phyloP scores from a whole-genome alignment of 2,797 vertebrate species.

The Smutsia gigantea region DNA sequence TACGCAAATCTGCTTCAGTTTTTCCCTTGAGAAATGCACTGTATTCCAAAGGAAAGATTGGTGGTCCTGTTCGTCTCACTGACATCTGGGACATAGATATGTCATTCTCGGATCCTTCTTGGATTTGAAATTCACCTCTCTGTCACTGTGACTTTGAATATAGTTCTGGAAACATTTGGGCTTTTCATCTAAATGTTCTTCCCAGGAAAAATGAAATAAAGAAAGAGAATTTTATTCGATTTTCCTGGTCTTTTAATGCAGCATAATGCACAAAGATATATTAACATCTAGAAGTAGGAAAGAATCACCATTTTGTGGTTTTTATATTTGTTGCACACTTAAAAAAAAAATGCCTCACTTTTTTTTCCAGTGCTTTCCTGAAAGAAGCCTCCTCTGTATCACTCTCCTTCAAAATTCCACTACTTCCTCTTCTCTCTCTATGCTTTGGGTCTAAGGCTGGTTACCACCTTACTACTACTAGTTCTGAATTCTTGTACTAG shows the following conservation, averaged over 20 bases:
- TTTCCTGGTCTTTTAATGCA: background rate
- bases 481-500: background rate
- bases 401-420: background rate
- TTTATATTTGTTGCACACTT: background rate
- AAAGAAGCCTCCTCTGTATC: fast-evolving
- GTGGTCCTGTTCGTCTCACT: background rate
- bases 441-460: background rate
- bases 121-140: background rate
- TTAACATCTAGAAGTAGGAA: background rate
- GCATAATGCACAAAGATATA: background rate
- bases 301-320: background rate
- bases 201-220: background rate
- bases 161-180: background rate
- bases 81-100: background rate
- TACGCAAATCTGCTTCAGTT: background rate
- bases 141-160: background rate
- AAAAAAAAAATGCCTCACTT: background rate
- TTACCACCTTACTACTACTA: background rate
- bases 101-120: background rate
- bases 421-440: background rate
- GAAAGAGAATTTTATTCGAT: background rate
- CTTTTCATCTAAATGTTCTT: background rate
- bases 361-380: background rate
- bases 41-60: background rate
- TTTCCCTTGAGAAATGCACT: background rate